These are phyloP conservation scores for Anticlea derivata DNA, from an alignment of 2,888 invertebrate species.

Conservation along the genomic window DNA sequence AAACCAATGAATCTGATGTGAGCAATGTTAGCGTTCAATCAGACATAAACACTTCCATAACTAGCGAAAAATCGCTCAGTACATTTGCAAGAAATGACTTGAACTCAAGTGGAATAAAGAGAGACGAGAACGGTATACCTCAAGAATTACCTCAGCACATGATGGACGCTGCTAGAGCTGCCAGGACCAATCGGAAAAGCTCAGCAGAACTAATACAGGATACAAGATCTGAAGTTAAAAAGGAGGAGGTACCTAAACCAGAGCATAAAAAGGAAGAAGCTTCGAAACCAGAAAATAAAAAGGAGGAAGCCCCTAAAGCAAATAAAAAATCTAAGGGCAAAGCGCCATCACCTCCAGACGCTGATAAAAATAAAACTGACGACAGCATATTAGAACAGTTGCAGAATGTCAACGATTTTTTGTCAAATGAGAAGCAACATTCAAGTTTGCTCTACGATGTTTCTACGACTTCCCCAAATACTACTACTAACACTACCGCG, in stretches of 20 bases:
- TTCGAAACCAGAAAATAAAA: slow-evolving; percentile 50
- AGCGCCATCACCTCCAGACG: slow-evolving; percentile 88
- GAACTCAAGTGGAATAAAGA: slow-evolving; percentile 84
- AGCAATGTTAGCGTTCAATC: slow-evolving; percentile 51
- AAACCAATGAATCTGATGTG: slow-evolving; percentile 66
- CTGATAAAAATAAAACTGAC: slow-evolving; percentile 75
- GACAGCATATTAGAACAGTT: slow-evolving; percentile 76
- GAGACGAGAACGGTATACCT: slow-evolving; percentile 85
- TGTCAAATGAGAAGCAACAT: slow-evolving; percentile 71
- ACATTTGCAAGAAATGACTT: slow-evolving; percentile 74
- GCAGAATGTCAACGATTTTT: slow-evolving; percentile 68
- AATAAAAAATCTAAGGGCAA: slow-evolving; percentile 87
- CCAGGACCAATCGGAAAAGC: slow-evolving; percentile 86
- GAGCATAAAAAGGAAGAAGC: slow-evolving; percentile 34
- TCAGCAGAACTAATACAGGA: slow-evolving; percentile 56
- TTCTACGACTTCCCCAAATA: slow-evolving; percentile 28
- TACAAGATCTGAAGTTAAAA: slow-evolving; percentile 49
- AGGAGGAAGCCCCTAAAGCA: slow-evolving; percentile 50
- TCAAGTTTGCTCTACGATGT: slow-evolving; percentile 66
- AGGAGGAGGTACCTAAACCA: slow-evolving; percentile 47
- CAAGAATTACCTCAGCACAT: slow-evolving; percentile 89
- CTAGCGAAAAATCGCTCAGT: slow-evolving; percentile 58
- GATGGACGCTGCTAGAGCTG: slow-evolving; percentile 88
- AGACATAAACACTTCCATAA: slow-evolving; percentile 54
- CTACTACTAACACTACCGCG: slow-evolving; percentile 47